Evolutionary conservation across 2,797 vertebrate species (phyloP), one percentile per base, ranked within the genome.

Genomic region (Muraenolepis orangiensis): DNA sequence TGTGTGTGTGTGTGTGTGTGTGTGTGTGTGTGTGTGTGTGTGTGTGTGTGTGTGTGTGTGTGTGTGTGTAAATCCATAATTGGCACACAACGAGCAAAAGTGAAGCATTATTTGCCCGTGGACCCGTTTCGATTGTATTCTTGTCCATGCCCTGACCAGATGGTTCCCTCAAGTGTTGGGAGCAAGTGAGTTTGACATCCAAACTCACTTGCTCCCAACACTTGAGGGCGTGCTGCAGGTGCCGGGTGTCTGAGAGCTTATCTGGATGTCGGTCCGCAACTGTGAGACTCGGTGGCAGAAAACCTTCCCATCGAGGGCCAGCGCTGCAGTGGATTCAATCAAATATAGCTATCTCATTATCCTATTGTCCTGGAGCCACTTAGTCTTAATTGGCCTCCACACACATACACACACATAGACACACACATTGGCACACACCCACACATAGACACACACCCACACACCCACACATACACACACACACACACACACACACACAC

Each of bases 61-160:
- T 40, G 5, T 40, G 38, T 40, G 38, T 73, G 69, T 30, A 66
- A 76, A 61, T 70, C 51, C 72, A 42, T 64, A 74, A n/a, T n/a
- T 46, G 81, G 81, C 66, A 76, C 73, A 46, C 28, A 74, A 80
- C 77, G 72, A 32, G 76, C 77, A 85, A 74, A 90, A 87, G 85
- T 87, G 76, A 89, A 90, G 84, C 90, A 91, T 91, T 88, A 87
- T 91, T 90, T 90, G 86, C 84, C 82, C 51, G 71, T 80, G 72
- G 79, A 80, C 77, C 77, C 42, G 18, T 51, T 51, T 51, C 20
- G 5, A 51, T 51, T 51, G 42, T 51, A 51, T 12, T 40, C 2
- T 18, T 90, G 2, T 91, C 82, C 87, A 77, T 32, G 69, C 76
- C 85, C 70, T 78, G 80, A 76, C 83, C 73, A 84, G 82, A 80